phyloP scores from a whole-genome alignment of 2,113 vertebrate species.

The Chlorocebus sabaeus region DNA sequence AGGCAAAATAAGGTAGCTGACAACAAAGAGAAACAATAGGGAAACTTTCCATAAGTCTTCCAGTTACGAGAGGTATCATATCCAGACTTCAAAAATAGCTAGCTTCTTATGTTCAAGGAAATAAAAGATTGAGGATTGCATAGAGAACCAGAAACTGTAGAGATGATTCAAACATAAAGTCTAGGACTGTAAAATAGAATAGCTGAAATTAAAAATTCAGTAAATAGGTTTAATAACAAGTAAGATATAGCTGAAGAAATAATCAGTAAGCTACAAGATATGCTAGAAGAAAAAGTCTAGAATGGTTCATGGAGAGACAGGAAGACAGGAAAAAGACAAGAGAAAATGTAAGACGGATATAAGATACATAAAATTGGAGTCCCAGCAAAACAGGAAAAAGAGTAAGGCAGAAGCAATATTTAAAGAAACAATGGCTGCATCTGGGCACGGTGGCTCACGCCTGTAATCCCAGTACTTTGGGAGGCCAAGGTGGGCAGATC shows the following conservation, averaged over 20 bases:
- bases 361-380: neutral
- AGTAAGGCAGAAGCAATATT: neutral
- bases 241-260: neutral
- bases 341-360: neutral
- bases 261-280: neutral
- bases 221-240: neutral
- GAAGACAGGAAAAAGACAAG: neutral
- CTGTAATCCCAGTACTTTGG: too few species aligned
- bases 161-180: neutral
- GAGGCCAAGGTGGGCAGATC: too few species aligned
- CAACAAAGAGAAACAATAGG: neutral
- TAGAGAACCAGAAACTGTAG: neutral
- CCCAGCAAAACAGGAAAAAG: neutral
- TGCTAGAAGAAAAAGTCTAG: neutral
- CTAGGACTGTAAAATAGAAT: neutral
- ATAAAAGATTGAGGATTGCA: neutral
- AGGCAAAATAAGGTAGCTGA: neutral
- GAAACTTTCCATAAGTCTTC: neutral
- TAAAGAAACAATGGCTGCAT: neutral
- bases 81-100: neutral
- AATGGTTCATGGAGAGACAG: neutral
- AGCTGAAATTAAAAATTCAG: neutral
- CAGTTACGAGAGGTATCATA: neutral
- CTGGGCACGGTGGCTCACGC: too few species aligned
- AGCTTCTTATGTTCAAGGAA: neutral